A percentile compares a stretch with the other conserved stretches of the same genome.
Conservation (phyloP, 2,888 invertebrate species). For the Pogonocherus hispidulus region DNA sequence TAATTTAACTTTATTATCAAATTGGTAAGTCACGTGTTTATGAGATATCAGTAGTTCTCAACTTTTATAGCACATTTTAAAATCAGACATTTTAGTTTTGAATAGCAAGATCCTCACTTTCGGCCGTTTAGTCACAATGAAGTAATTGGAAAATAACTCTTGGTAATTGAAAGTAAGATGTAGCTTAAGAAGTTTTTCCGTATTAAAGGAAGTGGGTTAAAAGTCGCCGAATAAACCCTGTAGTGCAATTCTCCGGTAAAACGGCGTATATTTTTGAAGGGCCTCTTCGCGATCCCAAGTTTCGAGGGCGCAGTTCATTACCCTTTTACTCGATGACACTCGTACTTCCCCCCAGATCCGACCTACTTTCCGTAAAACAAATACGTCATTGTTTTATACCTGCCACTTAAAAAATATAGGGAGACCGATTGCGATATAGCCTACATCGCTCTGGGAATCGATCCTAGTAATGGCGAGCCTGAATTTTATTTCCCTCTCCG, state of each 20-base stretch:
- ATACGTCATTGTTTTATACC: conserved; percentile 32
- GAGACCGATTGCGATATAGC: conserved; percentile 23
- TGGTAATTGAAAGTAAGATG: neutral
- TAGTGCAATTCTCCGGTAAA: conserved; percentile 23
- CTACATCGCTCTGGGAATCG: neutral
- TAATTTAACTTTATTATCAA: no score
- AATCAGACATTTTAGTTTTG: no score
- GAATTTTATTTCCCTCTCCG: conserved; percentile 6
- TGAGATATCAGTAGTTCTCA: no score
- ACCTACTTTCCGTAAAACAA: conserved; percentile 23
- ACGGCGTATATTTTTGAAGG: conserved; percentile 33
- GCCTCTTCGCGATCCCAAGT: conserved; percentile 25
- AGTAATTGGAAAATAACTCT: neutral
- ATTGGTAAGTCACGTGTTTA: no score
- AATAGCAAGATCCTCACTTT: no score
- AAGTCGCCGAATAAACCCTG: conserved; percentile 25
- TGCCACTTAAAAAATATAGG: conserved; percentile 30
- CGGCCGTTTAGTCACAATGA: neutral
- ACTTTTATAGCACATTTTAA: no score
- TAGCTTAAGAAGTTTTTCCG: neutral
- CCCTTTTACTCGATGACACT: conserved; percentile 40
- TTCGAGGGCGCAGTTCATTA: conserved; percentile 38
- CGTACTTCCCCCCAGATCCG: conserved; percentile 12
- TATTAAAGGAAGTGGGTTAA: conserved; percentile 31
- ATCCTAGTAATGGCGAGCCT: neutral